phyloP scores from a whole-genome alignment of 2,888 invertebrate species.

The Patella depressa region DNA sequence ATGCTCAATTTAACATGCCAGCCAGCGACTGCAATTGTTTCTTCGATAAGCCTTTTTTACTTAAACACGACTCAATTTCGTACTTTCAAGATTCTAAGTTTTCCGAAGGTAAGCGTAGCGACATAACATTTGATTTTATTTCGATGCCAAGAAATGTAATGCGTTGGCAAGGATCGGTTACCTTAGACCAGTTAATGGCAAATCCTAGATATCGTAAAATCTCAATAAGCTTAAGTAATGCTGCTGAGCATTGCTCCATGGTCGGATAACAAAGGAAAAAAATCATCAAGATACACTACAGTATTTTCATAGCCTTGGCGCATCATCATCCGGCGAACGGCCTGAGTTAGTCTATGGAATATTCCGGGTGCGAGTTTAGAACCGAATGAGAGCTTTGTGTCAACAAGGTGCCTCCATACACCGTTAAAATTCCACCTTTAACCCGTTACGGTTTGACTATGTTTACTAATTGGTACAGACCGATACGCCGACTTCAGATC shows the following conservation, averaged over 20 bases:
- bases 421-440: slow-evolving; percentile 19
- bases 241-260: neutral
- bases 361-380: no score
- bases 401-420: neutral
- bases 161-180: slow-evolving; percentile 19
- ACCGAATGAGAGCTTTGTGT: neutral
- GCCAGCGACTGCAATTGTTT: slow-evolving; percentile 20
- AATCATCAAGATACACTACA: neutral
- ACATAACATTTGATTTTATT: neutral
- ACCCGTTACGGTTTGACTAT: slow-evolving; percentile 26
- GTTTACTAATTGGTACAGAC: slow-evolving; percentile 24
- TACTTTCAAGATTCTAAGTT: neutral
- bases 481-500: slow-evolving; percentile 28
- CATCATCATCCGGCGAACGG: neutral
- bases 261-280: neutral
- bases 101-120: neutral
- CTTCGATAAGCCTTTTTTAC: slow-evolving; percentile 15
- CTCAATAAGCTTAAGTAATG: slow-evolving; percentile 12
- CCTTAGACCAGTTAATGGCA: slow-evolving; percentile 27
- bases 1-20: slow-evolving; percentile 27
- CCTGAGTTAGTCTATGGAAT: no score
- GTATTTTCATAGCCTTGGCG: neutral
- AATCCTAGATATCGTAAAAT: slow-evolving; percentile 24
- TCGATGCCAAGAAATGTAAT: slow-evolving; percentile 26
- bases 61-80: neutral